Evolutionary conservation across 30 jellyfish, hydroid and myxozoan species (phyloP), one percentile per base, ranked within the genome.

Genomic region (Pseudorhiza aurosa): DNA sequence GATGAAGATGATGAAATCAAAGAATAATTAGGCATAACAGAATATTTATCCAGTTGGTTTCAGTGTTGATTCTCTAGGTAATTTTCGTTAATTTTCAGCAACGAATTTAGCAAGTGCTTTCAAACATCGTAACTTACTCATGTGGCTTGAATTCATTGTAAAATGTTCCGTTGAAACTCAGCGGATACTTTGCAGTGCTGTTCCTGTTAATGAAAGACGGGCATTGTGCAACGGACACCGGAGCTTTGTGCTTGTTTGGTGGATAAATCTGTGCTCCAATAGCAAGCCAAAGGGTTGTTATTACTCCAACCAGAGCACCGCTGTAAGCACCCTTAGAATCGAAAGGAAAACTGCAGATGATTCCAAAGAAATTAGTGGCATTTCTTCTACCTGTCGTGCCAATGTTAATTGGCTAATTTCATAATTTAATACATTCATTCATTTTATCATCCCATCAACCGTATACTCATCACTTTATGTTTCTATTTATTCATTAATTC

Each of bases 231-330:
- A 92, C 85, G 1, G 91, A 72, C 10, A 87, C 64, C 0, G 90
- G 92, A 8, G 96, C 96, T 35, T 82, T 87, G 88, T 68, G 58
- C 10, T 75, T 79, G 44, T 85, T 74, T 32, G 98, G 98, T 25
- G 96, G 96, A 50, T 92, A 81, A 0, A 85, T 72, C 31, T 74
- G 63, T 12, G 95, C 95, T 55, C 98, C 98, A 32, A 92, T 81
- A 8, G 98, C 98, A 36, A 92, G 49, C 98, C 98, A 92, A 12
- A 92, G 77, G 18, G 98, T 92, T 24, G 95, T 58, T 4, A 86
- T 57, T 39, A 84, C 94, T 0, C 98, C 98, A 25, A 84, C 88
- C 12, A 92, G 51, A 28, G 87, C 94, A 12, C 98, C 98, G 40
- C 79, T 9, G 63, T 85, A 92, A 1, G 96, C 98, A 29, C 98